These are phyloP conservation scores for Dicrostonyx torquatus DNA, from an alignment of 2,797 vertebrate species.

Conservation along the genomic window DNA sequence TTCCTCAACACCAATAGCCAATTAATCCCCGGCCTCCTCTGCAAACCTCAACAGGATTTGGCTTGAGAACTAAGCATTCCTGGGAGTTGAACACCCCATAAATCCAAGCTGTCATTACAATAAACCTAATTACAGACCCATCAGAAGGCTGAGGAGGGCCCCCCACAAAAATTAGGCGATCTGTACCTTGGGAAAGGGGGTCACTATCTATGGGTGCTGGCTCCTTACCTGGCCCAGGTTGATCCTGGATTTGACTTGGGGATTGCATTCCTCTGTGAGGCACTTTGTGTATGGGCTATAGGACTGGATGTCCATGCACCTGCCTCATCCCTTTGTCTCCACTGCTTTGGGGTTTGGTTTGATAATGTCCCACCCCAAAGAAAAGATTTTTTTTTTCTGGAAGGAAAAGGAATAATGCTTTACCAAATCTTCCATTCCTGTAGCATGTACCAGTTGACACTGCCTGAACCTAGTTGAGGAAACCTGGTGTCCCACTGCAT, in stretches of 20 bases:
- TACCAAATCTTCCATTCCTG: background rate
- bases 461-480: no score
- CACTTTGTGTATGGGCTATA: rapidly evolving
- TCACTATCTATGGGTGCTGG: rapidly evolving
- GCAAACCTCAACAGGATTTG: slow-evolving; percentile 19
- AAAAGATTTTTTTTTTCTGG: background rate
- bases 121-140: slow-evolving; percentile 5
- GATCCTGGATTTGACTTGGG: background rate
- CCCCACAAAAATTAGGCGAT: background rate
- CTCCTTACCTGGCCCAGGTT: background rate
- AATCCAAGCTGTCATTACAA: slow-evolving; percentile 41
- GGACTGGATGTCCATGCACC: rapidly evolving
- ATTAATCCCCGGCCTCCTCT: slow-evolving; percentile 12
- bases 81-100: background rate
- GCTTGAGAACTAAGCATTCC: background rate
- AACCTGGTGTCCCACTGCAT: rapidly evolving
- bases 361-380: background rate
- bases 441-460: background rate
- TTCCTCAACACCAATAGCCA: slow-evolving; percentile 22
- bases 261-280: rapidly evolving
- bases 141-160: background rate
- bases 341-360: background rate
- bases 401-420: background rate
- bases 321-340: background rate
- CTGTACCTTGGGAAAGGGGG: rapidly evolving